Conservation (phyloP, 2,113 vertebrate species). For the Tenebrosternarchus preto region DNA sequence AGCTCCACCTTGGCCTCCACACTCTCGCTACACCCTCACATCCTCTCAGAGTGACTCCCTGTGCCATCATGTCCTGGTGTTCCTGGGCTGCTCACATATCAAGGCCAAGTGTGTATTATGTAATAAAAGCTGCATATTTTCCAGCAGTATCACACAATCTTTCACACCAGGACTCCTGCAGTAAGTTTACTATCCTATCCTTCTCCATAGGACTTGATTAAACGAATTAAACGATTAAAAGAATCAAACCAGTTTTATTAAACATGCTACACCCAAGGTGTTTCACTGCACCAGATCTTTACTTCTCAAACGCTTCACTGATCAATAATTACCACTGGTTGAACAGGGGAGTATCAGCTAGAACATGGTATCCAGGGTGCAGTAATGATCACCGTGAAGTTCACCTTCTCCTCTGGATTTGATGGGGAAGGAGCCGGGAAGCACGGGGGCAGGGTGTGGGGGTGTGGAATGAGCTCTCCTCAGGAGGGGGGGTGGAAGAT, state of each 20-base stretch:
- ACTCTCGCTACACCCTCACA: conserved; percentile 46
- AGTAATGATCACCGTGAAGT: not conserved
- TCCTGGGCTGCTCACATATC: not conserved
- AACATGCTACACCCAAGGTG: too few species aligned
- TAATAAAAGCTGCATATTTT: too few species aligned
- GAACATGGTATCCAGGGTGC: not conserved
- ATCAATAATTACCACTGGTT: not conserved
- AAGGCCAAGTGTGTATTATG: too few species aligned
- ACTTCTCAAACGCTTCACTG: not conserved
- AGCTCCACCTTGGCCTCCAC: not conserved
- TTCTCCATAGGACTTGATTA: too few species aligned
- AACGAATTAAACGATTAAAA: too few species aligned
- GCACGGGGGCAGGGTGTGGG: not conserved
- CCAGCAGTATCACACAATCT: too few species aligned
- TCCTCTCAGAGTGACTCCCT: conserved; percentile 46
- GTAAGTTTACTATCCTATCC: too few species aligned
- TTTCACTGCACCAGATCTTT: too few species aligned
- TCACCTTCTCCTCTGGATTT: too few species aligned
- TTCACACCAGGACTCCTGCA: too few species aligned
- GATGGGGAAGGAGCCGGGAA: not conserved
- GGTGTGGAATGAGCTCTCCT: not conserved
- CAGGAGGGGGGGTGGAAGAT: conserved; percentile 1
- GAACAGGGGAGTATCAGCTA: not conserved
- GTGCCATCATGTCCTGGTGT: not conserved
- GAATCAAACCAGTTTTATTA: too few species aligned